phyloP scores from a whole-genome alignment of 2,797 vertebrate genomes.

The Prionace glauca region DNA sequence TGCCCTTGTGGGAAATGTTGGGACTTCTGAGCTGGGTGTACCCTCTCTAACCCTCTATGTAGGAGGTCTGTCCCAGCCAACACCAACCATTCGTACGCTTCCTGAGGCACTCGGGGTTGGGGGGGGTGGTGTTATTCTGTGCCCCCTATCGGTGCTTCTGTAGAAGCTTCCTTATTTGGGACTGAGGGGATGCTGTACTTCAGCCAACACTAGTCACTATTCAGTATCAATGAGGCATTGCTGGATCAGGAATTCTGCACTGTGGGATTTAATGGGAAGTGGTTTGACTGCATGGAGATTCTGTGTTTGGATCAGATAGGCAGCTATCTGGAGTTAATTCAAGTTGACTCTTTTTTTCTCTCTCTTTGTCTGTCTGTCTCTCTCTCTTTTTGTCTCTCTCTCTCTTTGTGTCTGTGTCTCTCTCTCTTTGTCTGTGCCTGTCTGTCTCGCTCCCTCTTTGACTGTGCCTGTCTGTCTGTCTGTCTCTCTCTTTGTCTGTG shows the following conservation, averaged over 20 bases:
- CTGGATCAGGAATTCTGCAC: neutral
- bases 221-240: neutral
- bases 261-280: too few species aligned
- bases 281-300: neutral
- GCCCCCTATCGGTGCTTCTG: neutral
- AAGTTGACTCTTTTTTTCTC: neutral
- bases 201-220: neutral
- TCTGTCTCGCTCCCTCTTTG: too few species aligned
- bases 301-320: neutral
- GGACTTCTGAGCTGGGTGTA: neutral
- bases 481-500: too few species aligned
- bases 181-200: neutral
- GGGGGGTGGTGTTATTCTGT: neutral
- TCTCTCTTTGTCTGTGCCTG: too few species aligned
- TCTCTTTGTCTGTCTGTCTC: too few species aligned
- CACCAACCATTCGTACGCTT: neutral
- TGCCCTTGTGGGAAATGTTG: neutral
- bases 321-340: neutral
- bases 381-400: too few species aligned
- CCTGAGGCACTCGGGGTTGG: neutral
- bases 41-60: neutral
- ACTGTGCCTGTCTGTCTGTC: too few species aligned
- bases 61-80: neutral
- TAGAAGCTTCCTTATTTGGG: neutral
- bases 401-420: too few species aligned